Evolutionary conservation across 2,113 vertebrate genomes (phyloP).

Genomic region (Syrmaticus mikado): DNA sequence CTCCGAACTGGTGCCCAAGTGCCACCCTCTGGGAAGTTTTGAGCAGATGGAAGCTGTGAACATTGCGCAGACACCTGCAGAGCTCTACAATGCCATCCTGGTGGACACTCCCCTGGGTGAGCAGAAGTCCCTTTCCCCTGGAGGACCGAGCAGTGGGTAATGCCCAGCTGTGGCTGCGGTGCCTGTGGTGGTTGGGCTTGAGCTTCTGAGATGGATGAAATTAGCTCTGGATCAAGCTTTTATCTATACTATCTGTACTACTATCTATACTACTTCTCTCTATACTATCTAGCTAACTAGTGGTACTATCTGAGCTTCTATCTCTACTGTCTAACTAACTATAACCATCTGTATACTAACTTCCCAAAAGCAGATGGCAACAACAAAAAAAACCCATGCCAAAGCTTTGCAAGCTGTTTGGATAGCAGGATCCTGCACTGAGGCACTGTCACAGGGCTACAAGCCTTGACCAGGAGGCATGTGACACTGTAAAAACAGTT

Average conservation of each 20-base stretch:
- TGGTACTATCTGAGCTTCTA: no score
- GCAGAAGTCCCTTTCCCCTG: neutral
- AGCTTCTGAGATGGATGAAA: neutral
- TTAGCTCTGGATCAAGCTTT: neutral
- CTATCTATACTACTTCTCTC: no score
- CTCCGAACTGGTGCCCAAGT: conserved; percentile 95
- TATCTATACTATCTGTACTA: no score
- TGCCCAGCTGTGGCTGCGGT: neutral
- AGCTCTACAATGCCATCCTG: conserved; percentile 98
- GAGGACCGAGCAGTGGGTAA: neutral
- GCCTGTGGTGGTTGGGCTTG: neutral
- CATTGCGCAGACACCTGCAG: conserved; percentile 96
- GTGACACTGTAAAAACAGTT: neutral
- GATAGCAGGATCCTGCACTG: neutral
- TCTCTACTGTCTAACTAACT: no score
- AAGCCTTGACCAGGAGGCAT: neutral
- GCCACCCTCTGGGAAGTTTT: conserved; percentile 96
- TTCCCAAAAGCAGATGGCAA: neutral
- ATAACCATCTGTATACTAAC: neutral
- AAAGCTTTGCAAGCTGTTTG: neutral
- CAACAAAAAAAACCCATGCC: neutral
- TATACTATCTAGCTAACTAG: no score
- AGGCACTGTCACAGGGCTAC: neutral
- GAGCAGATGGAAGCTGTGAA: conserved; percentile 99
- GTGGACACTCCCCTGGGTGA: conserved; percentile 97